Conservation (phyloP, 2,797 vertebrate species). For the Momotus momota region DNA sequence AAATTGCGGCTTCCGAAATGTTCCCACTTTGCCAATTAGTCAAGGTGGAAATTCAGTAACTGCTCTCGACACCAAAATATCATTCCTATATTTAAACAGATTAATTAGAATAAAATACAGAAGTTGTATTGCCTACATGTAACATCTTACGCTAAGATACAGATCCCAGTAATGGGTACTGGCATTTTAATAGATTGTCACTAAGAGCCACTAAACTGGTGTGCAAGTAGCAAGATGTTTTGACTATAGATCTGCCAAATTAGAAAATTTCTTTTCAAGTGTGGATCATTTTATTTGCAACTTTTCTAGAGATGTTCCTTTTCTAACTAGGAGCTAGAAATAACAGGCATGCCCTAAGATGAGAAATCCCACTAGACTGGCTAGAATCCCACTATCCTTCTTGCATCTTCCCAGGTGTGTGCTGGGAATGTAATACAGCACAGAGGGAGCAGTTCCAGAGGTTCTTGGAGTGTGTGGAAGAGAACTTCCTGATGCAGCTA, state of each 20-base stretch:
- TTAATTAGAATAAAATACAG: background rate
- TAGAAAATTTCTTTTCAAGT: background rate
- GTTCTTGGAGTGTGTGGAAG: no score
- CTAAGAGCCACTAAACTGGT: background rate
- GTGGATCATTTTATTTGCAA: background rate
- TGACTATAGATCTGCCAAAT: background rate
- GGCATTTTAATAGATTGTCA: background rate
- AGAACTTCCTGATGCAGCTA: no score
- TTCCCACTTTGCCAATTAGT: background rate
- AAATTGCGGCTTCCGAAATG: background rate
- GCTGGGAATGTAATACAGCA: no score
- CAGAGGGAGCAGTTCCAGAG: no score
- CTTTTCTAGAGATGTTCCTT: background rate
- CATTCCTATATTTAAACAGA: background rate
- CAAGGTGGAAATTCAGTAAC: background rate
- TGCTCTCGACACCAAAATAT: background rate
- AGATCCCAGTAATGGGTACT: background rate
- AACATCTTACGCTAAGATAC: background rate
- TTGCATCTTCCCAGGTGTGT: background rate
- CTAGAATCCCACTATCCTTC: background rate
- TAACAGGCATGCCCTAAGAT: background rate
- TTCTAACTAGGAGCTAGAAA: background rate
- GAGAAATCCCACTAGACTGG: background rate
- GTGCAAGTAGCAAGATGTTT: background rate
- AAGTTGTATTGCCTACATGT: background rate